Evolutionary conservation across 1,140 invertebrate genomes (phyloP).

Genomic region (Propsilocerus akamusi): DNA sequence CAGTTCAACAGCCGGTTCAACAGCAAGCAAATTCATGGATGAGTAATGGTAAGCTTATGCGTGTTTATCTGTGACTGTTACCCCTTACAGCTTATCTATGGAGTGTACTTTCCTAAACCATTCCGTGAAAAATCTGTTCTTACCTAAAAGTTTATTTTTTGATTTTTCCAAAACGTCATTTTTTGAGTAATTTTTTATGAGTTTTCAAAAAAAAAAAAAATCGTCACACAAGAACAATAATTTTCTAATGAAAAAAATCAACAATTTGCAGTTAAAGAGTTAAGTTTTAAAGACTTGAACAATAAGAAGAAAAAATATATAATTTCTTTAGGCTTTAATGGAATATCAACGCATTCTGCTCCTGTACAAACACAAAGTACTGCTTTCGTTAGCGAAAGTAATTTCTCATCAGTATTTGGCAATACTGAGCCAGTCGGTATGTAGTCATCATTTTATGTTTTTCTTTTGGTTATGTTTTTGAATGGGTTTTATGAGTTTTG

Average conservation of each 20-base stretch:
- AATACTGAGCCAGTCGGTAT: slow-evolving; percentile 52
- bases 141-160: too few relatives aligned
- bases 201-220: neutral
- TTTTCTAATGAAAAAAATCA: neutral
- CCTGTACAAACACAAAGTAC: slow-evolving; percentile 33
- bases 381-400: slow-evolving; percentile 69
- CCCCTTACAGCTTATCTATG: too few relatives aligned
- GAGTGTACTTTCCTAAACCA: too few relatives aligned
- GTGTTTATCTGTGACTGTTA: too few relatives aligned
- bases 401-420: slow-evolving; percentile 70
- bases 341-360: slow-evolving; percentile 29
- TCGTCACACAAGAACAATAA: neutral
- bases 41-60: slow-evolving; percentile 48
- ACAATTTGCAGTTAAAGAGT: neutral
- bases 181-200: too few relatives aligned
- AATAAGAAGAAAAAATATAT: slow-evolving; percentile 6
- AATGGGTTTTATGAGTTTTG: neutral
- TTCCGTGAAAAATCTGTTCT: too few relatives aligned
- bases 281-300: neutral
- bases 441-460: slow-evolving; percentile 15
- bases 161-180: too few relatives aligned
- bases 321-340: slow-evolving; percentile 27
- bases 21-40: slow-evolving; percentile 41
- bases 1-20: slow-evolving; percentile 19
- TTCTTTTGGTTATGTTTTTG: neutral